Evolutionary conservation across 2,797 vertebrate genomes (phyloP).

Genomic region (Schizopygopsis pylzovi): DNA sequence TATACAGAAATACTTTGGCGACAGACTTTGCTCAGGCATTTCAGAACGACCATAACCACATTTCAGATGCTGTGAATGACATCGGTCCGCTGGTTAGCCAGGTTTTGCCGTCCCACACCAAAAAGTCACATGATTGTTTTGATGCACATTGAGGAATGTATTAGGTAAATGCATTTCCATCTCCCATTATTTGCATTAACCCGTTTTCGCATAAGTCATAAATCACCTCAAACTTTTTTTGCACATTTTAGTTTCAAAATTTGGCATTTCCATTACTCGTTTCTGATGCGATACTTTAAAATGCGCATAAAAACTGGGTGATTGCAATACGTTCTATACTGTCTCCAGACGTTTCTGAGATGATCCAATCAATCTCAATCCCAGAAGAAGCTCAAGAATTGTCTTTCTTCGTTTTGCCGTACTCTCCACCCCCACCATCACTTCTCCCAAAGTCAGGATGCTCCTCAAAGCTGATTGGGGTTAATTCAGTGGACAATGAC

Average conservation of each 20-base stretch:
- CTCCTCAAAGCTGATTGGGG: slow-evolving; percentile 71
- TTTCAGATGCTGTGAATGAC: neutral
- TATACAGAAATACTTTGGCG: neutral
- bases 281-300: neutral
- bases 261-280: neutral
- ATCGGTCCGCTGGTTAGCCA: neutral
- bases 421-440: slow-evolving; percentile 22
- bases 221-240: neutral
- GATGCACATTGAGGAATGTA: neutral
- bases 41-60: neutral
- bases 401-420: slow-evolving; percentile 42
- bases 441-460: slow-evolving; percentile 56
- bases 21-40: neutral
- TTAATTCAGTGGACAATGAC: slow-evolving; percentile 74
- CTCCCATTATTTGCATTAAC: neutral
- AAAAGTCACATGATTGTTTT: neutral
- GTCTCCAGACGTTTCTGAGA: slow-evolving; percentile 59
- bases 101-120: neutral
- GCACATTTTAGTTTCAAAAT: neutral
- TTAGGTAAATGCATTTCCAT: neutral
- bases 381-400: slow-evolving; percentile 54
- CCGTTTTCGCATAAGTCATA: neutral
- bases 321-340: neutral
- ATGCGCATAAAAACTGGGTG: neutral
- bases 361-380: slow-evolving; percentile 59